Percentiles rank a stretch among this genome's conserved stretches.
Evolutionary conservation across 2,797 vertebrate genomes (phyloP).

Genomic region (Silurus lanzhouensis): DNA sequence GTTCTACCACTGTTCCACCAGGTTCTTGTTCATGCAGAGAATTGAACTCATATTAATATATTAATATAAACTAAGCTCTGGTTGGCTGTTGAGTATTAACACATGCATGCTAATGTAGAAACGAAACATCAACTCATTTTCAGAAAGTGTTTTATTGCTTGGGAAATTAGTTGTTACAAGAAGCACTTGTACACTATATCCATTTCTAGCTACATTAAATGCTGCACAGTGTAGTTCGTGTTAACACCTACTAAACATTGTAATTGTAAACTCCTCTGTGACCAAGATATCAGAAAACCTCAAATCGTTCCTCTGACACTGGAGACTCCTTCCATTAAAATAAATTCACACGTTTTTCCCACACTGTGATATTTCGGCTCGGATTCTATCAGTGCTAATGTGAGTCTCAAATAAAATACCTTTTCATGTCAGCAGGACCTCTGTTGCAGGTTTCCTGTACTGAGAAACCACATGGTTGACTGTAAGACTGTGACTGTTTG

Average conservation of each 20-base stretch:
- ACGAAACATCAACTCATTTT: neutral
- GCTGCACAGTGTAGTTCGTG: neutral
- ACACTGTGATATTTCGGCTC: neutral
- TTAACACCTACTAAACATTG: neutral
- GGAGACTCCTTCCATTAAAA: neutral
- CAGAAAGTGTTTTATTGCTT: neutral
- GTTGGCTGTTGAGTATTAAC: neutral
- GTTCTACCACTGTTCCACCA: too few species aligned
- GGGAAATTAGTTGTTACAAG: neutral
- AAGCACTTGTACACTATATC: neutral
- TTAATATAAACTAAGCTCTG: too few species aligned
- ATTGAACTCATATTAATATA: too few species aligned
- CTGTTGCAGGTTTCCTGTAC: neutral
- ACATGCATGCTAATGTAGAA: too few species aligned
- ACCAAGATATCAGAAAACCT: neutral
- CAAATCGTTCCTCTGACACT: neutral
- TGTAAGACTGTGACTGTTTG: neutral
- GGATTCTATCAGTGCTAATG: neutral
- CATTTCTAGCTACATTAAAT: neutral
- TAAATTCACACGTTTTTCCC: neutral
- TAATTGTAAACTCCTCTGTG: too few species aligned
- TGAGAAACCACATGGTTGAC: neutral
- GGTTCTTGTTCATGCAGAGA: too few species aligned
- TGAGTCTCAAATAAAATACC: neutral
- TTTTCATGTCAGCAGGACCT: neutral